Conservation (phyloP, 2,888 invertebrate genomes). For the Drosophila merina region DNA sequence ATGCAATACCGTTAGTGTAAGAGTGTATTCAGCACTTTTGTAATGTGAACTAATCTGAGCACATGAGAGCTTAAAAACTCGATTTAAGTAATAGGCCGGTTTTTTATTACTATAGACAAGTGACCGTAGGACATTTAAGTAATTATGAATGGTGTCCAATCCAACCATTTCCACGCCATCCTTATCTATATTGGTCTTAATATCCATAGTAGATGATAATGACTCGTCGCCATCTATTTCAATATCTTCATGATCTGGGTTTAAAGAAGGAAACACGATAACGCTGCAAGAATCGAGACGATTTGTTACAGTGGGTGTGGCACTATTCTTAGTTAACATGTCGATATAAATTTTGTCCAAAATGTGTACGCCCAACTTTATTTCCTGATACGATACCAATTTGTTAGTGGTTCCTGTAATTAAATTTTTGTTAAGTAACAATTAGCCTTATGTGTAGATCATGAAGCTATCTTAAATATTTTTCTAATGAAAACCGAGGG, state of each 20-base stretch:
- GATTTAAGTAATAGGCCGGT: conserved; percentile 97
- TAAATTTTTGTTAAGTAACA: too few species aligned
- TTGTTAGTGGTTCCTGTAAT: conserved; percentile 81
- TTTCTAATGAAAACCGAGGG: too few species aligned
- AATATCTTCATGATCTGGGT: conserved; percentile 96
- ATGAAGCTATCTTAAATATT: too few species aligned
- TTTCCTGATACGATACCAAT: conserved; percentile 83
- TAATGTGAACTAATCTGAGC: conserved; percentile 96
- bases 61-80: conserved; percentile 97
- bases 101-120: conserved; percentile 97
- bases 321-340: conserved; percentile 83
- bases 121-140: conserved; percentile 82
- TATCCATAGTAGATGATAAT: conserved; percentile 82
- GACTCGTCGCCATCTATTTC: conserved; percentile 83
- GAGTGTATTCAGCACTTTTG: conserved; percentile 97
- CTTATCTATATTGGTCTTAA: conserved; percentile 91
- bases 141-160: conserved; percentile 81
- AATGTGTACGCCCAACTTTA: conserved; percentile 90
- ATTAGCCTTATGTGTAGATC: too few species aligned
- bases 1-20: conserved; percentile 96
- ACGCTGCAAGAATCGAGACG: conserved; percentile 95
- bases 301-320: conserved; percentile 37
- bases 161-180: conserved; percentile 89
- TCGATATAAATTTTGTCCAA: conserved; percentile 93
- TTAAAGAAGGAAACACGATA: conserved; percentile 96